Conservation (phyloP, 2,113 vertebrate species). For the Archocentrus centrarchus region DNA sequence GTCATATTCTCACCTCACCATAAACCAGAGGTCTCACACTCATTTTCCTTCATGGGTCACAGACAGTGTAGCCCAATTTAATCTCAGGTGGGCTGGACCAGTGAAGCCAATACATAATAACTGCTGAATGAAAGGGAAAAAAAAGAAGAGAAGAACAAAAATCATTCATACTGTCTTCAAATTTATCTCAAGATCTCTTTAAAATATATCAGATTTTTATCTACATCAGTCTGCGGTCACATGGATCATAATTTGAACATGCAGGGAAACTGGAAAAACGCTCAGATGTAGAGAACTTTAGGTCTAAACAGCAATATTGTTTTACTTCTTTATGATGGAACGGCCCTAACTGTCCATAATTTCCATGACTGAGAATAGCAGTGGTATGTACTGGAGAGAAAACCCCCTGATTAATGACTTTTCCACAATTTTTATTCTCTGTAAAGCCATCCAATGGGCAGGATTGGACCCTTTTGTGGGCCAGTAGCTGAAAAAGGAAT, state of each 20-base stretch:
- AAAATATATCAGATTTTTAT: background rate
- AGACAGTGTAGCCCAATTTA: background rate
- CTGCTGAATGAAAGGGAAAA: too few relatives aligned
- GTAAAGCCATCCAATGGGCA: background rate
- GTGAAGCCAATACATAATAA: background rate
- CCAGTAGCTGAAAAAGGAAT: background rate
- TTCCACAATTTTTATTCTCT: background rate
- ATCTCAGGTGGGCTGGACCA: background rate
- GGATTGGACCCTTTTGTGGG: background rate
- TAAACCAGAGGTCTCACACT: background rate
- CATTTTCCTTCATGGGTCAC: background rate
- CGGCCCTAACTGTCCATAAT: background rate
- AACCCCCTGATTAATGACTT: background rate
- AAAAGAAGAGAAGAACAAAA: too few relatives aligned
- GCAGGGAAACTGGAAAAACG: background rate
- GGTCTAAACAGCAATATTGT: background rate
- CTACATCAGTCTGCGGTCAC: background rate
- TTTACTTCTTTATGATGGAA: background rate
- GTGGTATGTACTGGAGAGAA: background rate
- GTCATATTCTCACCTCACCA: slow-evolving; percentile 1
- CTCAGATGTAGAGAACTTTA: background rate
- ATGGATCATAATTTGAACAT: background rate
- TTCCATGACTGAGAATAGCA: background rate
- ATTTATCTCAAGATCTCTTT: background rate
- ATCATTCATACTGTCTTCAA: background rate